Base-by-base conservation (phyloP, 2,797 vertebrate species). In the Sebastiscus albofasciatus region DNA sequence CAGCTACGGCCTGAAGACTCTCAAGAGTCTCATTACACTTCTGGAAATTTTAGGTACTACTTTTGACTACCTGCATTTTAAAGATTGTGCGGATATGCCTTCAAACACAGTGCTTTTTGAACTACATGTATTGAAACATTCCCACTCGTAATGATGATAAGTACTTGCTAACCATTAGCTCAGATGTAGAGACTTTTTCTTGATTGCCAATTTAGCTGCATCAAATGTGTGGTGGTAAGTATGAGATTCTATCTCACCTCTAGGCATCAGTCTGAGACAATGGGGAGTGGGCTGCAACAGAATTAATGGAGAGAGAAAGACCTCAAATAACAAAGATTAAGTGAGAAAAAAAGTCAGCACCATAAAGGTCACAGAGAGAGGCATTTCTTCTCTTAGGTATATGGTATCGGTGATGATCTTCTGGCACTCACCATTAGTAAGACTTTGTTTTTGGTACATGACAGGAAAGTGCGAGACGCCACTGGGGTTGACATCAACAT, bases 401-500 rank as follows among this genome's bases (percentile, higher is more conserved):
- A 20, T 31, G 2, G 9, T 49, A 7, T 3, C 1, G 6, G 18
- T 22, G 11, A 18, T 42, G 16, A 29, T 59, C 72, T 33, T 60
- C 8, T 64, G 27, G 49, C 6, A 13, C 20, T 61, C 24, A 79
- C 46, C 52, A 55, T 72, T 66, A 68, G 27, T 67, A 55, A 59
- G 18, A 73, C 8, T 54, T 16, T 10, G 14, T 82, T 84, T 89
- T 69, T 85, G 66, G 36, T 78, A 11, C 36, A 26, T 88, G 64
- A 14, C 85, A 99, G 98, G 94, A 98, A 99, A 82, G 98, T 99
- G 75, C 95, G 97, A 70, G 97, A 98, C 1, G 98, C 98, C 62
- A 99, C 97, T 0, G 96, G 97, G 34, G 97, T 99, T 10, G 98
- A 99, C 29, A 99, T 99, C 65, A 98, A 97, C 87, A 99, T 99